These are phyloP conservation scores for Formica selysi DNA, from an alignment of 1,140 invertebrate species.

Conservation along the genomic window DNA sequence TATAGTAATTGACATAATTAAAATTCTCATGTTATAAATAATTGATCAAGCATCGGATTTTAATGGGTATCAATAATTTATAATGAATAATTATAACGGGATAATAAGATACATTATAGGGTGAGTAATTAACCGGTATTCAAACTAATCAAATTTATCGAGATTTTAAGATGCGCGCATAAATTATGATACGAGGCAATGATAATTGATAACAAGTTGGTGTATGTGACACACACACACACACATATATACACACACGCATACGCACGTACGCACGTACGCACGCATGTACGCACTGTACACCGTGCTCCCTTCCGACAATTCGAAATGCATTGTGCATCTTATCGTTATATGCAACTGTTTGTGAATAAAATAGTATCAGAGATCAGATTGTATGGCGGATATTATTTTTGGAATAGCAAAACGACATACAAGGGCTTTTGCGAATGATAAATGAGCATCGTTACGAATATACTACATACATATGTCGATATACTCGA, in stretches of 20 bases:
- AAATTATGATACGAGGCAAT: background rate
- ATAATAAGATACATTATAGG: slow-evolving; percentile 20
- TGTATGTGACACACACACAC: too few species aligned
- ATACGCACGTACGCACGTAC: too few species aligned
- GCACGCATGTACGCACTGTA: too few species aligned
- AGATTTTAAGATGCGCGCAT: background rate
- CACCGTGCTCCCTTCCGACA: too few species aligned
- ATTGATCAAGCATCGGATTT: slow-evolving; percentile 27
- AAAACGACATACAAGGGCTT: background rate
- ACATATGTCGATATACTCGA: slow-evolving; percentile 9
- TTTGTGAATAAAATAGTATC: background rate
- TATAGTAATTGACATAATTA: slow-evolving; percentile 12
- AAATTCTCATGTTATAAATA: slow-evolving; percentile 31
- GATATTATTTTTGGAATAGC: slow-evolving; percentile 1
- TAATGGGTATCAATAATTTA: slow-evolving; percentile 10
- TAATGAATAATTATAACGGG: slow-evolving; percentile 38
- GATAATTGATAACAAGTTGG: background rate
- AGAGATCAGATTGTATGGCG: background rate
- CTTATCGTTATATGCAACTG: background rate
- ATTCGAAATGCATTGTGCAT: too few species aligned
- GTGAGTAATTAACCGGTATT: slow-evolving; percentile 21
- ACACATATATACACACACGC: too few species aligned
- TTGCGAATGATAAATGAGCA: slow-evolving; percentile 3
- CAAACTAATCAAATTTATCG: slow-evolving; percentile 22
- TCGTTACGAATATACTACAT: too few species aligned